Conservation (phyloP, 2,113 vertebrate species). For the Channa maculata region DNA sequence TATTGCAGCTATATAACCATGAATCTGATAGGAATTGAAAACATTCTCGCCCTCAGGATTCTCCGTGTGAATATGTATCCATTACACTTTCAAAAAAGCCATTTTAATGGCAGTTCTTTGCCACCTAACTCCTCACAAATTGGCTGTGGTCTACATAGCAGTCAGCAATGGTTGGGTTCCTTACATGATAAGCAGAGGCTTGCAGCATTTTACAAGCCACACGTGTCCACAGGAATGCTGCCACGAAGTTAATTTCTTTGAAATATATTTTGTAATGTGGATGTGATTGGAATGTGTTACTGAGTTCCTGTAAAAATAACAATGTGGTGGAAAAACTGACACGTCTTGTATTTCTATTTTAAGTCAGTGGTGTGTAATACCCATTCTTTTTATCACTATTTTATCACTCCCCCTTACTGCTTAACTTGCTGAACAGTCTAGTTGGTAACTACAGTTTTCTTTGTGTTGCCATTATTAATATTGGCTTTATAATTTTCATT, state of each 20-base stretch:
- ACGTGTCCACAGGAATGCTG: conserved; percentile 8
- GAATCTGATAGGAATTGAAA: conserved; percentile 8
- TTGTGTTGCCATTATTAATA: too few species aligned
- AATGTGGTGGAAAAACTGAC: too few species aligned
- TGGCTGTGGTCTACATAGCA: conserved; percentile 42
- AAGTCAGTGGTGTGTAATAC: too few species aligned
- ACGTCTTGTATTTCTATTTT: too few species aligned
- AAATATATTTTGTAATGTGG: conserved; percentile 25
- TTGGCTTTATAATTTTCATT: too few species aligned
- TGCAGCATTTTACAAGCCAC: conserved; percentile 18
- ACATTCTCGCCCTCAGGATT: neutral
- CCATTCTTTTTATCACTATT: too few species aligned
- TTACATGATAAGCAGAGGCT: conserved; percentile 16
- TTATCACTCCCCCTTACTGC: too few species aligned
- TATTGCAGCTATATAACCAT: neutral
- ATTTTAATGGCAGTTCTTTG: conserved; percentile 45
- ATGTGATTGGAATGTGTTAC: neutral
- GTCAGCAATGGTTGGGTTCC: conserved; percentile 29
- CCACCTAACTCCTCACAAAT: conserved; percentile 42
- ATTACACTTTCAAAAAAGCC: neutral
- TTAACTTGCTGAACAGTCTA: too few species aligned
- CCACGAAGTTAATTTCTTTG: conserved; percentile 6
- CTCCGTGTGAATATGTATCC: neutral
- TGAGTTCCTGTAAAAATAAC: too few species aligned
- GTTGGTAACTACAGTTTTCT: too few species aligned